Evolutionary conservation across 1,140 invertebrate genomes (phyloP).

Genomic region (Cylas formicarius): DNA sequence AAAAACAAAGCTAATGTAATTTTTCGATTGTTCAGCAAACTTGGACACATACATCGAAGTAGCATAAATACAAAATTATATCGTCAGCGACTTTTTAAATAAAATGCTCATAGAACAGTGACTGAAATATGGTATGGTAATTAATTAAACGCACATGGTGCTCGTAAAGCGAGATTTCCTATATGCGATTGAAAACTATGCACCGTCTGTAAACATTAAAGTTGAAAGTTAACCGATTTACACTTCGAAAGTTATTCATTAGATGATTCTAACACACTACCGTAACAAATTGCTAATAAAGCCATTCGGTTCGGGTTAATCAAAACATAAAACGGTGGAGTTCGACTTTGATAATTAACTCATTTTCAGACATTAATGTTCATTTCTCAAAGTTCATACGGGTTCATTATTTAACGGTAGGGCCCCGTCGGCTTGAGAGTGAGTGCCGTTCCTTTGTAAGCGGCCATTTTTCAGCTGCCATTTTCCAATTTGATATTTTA

Average conservation of each 20-base stretch:
- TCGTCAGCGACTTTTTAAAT: no score
- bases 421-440: constrained; percentile 17
- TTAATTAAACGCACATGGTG: no score
- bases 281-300: constrained; percentile 16
- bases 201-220: no score
- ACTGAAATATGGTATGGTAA: no score
- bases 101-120: no score
- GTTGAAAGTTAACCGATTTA: no score
- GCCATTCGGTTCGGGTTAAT: constrained; percentile 12
- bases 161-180: no score
- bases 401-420: constrained; percentile 39
- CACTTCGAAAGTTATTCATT: constrained; percentile 1
- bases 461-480: constrained; percentile 14
- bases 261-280: background rate
- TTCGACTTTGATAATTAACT: constrained; percentile 39
- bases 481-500: constrained; percentile 9
- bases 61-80: no score
- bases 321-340: constrained; percentile 20
- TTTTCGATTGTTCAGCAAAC: no score
- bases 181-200: no score
- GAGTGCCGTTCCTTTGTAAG: constrained; percentile 7
- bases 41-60: no score
- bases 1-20: no score
- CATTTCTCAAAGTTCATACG: constrained; percentile 41
- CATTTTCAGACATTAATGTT: constrained; percentile 32